Base-by-base conservation (phyloP, 2,113 vertebrate genomes). In the Neotragus moschatus region DNA sequence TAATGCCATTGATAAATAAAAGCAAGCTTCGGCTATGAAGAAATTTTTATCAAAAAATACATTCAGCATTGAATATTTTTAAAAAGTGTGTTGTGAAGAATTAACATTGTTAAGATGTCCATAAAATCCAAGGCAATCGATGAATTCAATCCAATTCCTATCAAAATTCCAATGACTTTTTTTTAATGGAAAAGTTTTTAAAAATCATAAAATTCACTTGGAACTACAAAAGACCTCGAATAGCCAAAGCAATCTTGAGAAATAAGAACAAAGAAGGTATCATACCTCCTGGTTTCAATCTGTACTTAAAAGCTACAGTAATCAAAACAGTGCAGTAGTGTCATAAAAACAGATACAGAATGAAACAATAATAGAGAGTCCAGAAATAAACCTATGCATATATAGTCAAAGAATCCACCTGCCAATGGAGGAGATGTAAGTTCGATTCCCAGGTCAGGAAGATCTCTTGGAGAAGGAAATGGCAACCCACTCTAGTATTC, bases 41-140 rank as follows among this genome's bases (percentile, higher is more conserved):
- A 88, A 90, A 88, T 47, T 89, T 86, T 66, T 92, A 77, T 47
- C 11, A 66, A 39, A 80, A 87, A 91, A 58, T 79, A 61, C 2
- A 82, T 80, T 92, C 33, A 61, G 11, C 9, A 45, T 30, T 86
- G 17, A 61, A 49, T 56, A 63, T 39, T 85, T 95, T 43, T 43
- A n/a, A 80, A 70, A 85, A 56, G 7, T n/a, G 2, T 36, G 36
- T 15, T 81, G 12, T 90, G 56, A 94, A 87, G 19, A 88, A 49
- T 45, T 84, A 55, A 93, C 43, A 6, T 43, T 63, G n/a, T 87
- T 63, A 63, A 93, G 60, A 80, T 53, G 23, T 25, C 9, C 7
- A 61, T 45, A 87, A 36, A 45, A 33, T 11, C 6, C 73, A 26
- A 87, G 39, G 8, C 19, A 26, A 63, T 79, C 26, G 61, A 19